phyloP scores from a whole-genome alignment of 2,888 invertebrate species.

The Thereva nobilitata region DNA sequence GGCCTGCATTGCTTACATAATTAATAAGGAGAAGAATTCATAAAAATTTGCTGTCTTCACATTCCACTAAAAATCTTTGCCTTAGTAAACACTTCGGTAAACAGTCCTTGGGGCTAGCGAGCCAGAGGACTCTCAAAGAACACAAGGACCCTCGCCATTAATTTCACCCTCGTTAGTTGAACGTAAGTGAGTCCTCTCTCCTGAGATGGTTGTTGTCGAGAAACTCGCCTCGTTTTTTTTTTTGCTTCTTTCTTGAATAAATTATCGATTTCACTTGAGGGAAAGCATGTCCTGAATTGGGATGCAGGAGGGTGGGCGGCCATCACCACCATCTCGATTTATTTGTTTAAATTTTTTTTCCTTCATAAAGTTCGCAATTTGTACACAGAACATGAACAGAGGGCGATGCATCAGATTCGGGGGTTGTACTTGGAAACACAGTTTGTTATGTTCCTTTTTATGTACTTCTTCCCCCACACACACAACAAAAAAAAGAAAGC shows the following conservation, averaged over 20 bases:
- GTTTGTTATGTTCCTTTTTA: conserved; percentile 19
- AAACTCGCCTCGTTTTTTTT: conserved; percentile 36
- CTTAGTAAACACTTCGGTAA: too few relatives aligned
- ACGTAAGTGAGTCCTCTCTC: conserved; percentile 34
- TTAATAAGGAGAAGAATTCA: too few relatives aligned
- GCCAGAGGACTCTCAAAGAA: too few relatives aligned
- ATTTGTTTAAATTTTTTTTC: conserved; percentile 23
- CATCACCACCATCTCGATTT: conserved; percentile 15
- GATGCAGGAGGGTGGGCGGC: conserved; percentile 34
- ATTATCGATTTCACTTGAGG: conserved; percentile 38
- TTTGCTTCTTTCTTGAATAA: conserved; percentile 29
- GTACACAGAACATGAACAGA: conserved; percentile 20
- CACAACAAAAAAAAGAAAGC: conserved; percentile 18
- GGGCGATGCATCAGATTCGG: conserved; percentile 10
- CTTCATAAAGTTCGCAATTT: conserved; percentile 27
- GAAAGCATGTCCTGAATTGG: conserved; percentile 23
- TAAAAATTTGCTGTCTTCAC: too few relatives aligned
- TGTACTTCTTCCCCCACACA: not conserved
- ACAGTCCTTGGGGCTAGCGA: too few relatives aligned
- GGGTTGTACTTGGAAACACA: conserved; percentile 22
- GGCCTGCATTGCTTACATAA: too few relatives aligned
- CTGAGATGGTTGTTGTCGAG: conserved; percentile 19
- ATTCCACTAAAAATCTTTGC: too few relatives aligned
- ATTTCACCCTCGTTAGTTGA: conserved; percentile 40
- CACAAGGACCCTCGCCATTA: conserved; percentile 37